A percentile compares a stretch with the other conserved stretches of the same genome.
These are phyloP conservation scores for Tricholaema leucomelas DNA, from an alignment of 2,113 vertebrate species.

Conservation along the genomic window DNA sequence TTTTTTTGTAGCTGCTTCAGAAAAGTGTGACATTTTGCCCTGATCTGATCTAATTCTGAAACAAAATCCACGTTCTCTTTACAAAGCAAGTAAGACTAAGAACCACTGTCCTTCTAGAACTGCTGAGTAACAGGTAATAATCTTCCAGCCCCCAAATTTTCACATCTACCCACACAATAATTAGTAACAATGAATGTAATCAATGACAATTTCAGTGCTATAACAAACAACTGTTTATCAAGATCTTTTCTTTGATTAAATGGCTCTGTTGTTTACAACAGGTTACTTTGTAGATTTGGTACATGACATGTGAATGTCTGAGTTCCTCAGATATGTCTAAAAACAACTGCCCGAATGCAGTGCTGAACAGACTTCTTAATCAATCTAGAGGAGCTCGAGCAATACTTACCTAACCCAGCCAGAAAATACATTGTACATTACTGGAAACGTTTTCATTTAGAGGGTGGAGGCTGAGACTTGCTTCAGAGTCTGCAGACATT, in stretches of 20 bases:
- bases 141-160: background rate
- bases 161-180: background rate
- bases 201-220: background rate
- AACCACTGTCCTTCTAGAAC: background rate
- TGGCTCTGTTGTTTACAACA: background rate
- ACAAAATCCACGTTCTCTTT: background rate
- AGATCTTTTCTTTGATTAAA: background rate
- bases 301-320: background rate
- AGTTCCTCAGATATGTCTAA: background rate
- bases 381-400: background rate
- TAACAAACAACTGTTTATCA: background rate
- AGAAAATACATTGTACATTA: rapidly evolving
- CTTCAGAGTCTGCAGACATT: background rate
- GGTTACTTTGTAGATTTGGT: background rate
- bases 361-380: background rate
- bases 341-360: background rate
- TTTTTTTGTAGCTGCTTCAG: background rate
- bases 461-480: background rate
- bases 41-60: background rate
- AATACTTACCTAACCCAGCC: background rate
- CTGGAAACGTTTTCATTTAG: background rate
- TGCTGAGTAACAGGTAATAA: background rate
- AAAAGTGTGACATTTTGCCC: background rate
- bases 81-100: background rate
- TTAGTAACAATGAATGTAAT: background rate